A percentile compares a stretch with the other conserved stretches of the same genome.
Evolutionary conservation across 1,140 invertebrate species (phyloP).

Genomic region (Drosophila funebris): DNA sequence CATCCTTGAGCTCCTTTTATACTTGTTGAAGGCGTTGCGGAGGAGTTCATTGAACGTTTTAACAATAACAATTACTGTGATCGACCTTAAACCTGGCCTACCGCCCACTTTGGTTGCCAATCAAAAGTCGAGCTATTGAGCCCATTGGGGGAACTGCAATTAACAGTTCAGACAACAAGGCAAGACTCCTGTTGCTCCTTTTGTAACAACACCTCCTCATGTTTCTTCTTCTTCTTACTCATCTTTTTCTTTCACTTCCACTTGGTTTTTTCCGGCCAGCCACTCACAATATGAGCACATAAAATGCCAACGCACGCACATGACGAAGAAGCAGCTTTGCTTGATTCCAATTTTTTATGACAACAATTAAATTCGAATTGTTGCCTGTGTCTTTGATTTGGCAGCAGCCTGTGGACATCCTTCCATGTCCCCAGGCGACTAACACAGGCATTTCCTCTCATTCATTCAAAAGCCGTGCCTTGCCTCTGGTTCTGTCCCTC

Average conservation of each 20-base stretch:
- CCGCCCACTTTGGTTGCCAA: conserved; percentile 47
- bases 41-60: conserved; percentile 50
- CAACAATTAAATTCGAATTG: conserved; percentile 79
- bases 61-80: conserved; percentile 43
- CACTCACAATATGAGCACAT: conserved; percentile 25
- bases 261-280: background rate
- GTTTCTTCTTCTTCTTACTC: background rate
- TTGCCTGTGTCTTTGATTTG: conserved; percentile 70
- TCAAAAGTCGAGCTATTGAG: conserved; percentile 71
- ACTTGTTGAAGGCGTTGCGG: conserved; percentile 38
- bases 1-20: conserved; percentile 40
- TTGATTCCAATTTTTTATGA: conserved; percentile 53
- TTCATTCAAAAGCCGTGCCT: background rate
- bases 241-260: background rate
- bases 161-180: conserved; percentile 38
- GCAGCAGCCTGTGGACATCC: background rate
- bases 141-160: conserved; percentile 49
- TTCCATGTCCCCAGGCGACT: conserved; percentile 27
- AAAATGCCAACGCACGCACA: conserved; percentile 49
- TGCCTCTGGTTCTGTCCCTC: background rate
- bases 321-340: background rate
- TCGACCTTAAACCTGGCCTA: conserved; percentile 44
- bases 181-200: conserved; percentile 57
- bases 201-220: background rate
- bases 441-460: conserved; percentile 25